A percentile compares a stretch with the other conserved stretches of the same genome.
phyloP scores from a whole-genome alignment of 2,113 vertebrate species.

The Lophura nycthemera region DNA sequence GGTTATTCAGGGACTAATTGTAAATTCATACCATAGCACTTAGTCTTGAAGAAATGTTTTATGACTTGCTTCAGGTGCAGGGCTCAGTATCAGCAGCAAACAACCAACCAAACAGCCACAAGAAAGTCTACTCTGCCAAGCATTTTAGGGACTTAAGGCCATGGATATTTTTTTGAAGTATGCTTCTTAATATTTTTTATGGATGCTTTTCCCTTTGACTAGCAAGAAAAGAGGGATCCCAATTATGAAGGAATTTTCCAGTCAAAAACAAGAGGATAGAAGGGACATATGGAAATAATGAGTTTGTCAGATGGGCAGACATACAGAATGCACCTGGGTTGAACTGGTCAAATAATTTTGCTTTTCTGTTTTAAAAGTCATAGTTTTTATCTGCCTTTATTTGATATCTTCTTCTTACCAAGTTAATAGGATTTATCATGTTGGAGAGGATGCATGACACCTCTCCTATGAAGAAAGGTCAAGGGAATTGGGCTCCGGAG shows the following conservation, averaged over 20 bases:
- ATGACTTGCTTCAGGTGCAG: neutral
- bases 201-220: neutral
- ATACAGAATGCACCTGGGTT: neutral
- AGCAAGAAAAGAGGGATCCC: neutral
- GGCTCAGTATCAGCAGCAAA: neutral
- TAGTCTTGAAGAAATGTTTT: neutral
- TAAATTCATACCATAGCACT: neutral
- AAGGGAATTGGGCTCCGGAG: too few relatives aligned
- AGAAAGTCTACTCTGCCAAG: neutral
- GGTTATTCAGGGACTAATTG: neutral
- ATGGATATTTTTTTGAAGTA: neutral
- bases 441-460: neutral
- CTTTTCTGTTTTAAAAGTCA: neutral
- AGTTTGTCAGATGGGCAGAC: neutral
- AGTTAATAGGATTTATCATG: neutral
- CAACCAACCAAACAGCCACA: neutral
- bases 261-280: neutral
- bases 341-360: neutral
- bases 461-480: too few relatives aligned
- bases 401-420: neutral
- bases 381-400: neutral
- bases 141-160: neutral
- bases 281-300: neutral
- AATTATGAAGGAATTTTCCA: neutral
- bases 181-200: neutral